A percentile compares a stretch with the other conserved stretches of the same genome.
phyloP scores from a whole-genome alignment of 1,140 invertebrate genomes.

The Latrodectus geometricus region DNA sequence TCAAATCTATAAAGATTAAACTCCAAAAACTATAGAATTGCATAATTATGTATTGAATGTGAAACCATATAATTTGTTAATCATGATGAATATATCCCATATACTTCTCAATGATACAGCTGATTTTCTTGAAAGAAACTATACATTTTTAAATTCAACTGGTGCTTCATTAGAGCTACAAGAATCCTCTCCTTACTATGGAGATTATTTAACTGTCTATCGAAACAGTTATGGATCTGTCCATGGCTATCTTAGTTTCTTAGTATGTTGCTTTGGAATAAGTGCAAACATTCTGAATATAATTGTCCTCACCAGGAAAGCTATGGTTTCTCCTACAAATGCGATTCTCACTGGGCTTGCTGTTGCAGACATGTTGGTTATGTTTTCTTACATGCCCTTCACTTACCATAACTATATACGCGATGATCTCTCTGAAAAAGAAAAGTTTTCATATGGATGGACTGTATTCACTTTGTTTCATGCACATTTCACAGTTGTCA shows the following conservation, averaged over 20 bases:
- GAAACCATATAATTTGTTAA: too few species aligned
- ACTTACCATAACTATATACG: conserved; percentile 79
- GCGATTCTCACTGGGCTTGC: conserved; percentile 85
- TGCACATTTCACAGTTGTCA: conserved; percentile 81
- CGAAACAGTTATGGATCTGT: conserved; percentile 64
- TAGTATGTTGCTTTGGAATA: conserved; percentile 87
- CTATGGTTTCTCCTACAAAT: conserved; percentile 87
- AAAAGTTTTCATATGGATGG: conserved; percentile 60
- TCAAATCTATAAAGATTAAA: too few species aligned
- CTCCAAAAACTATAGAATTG: too few species aligned
- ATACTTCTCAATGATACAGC: conserved; percentile 9
- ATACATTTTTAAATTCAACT: conserved; percentile 12
- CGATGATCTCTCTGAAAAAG: conserved; percentile 27
- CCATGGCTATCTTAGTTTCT: conserved; percentile 79
- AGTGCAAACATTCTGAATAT: conserved; percentile 90
- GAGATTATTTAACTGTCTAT: conserved; percentile 26
- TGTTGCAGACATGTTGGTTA: conserved; percentile 85
- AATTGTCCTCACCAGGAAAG: conserved; percentile 83
- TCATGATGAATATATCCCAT: neutral
- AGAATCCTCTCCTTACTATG: conserved; percentile 35
- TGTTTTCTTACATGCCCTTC: conserved; percentile 88
- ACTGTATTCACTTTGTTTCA: conserved; percentile 64
- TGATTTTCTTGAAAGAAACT: conserved; percentile 21
- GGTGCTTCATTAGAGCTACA: neutral
- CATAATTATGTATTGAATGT: too few species aligned